These are phyloP conservation scores for Pecten maximus DNA, from an alignment of 2,888 invertebrate genomes.

Conservation along the genomic window DNA sequence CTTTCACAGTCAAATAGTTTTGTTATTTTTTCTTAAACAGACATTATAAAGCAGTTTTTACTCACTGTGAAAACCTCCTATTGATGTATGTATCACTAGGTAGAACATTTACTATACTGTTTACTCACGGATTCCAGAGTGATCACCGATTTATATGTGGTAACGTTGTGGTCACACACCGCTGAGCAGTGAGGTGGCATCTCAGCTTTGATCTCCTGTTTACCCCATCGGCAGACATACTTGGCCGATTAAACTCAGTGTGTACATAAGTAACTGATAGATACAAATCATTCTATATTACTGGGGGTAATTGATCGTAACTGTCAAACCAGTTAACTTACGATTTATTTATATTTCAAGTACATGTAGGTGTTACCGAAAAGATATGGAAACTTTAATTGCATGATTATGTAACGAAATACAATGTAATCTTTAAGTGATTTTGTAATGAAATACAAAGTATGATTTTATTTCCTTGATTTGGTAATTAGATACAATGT, in stretches of 20 bases:
- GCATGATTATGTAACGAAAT: not conserved
- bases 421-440: no score
- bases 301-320: slow-evolving; percentile 3
- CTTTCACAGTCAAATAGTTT: not conserved
- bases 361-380: not conserved
- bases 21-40: slow-evolving; percentile 4
- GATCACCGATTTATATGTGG: not conserved
- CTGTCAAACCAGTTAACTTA: not conserved
- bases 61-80: slow-evolving; percentile 6
- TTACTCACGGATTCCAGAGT: not conserved
- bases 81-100: slow-evolving; percentile 9
- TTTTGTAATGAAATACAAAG: no score
- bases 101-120: not conserved
- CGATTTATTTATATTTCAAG: slow-evolving; percentile 6
- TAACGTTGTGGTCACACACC: not conserved
- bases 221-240: slow-evolving; percentile 17
- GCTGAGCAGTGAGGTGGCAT: slow-evolving; percentile 16
- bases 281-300: not conserved
- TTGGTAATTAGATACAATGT: no score
- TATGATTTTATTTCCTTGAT: no score
- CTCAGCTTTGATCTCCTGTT: not conserved
- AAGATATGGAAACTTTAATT: not conserved
- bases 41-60: slow-evolving; percentile 23
- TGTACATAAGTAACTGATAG: slow-evolving; percentile 28
- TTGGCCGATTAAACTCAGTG: slow-evolving; percentile 30